Evolutionary conservation across 2,797 vertebrate species (phyloP), one percentile per base, ranked within the genome.

Genomic region (Phylloscopus collybita): DNA sequence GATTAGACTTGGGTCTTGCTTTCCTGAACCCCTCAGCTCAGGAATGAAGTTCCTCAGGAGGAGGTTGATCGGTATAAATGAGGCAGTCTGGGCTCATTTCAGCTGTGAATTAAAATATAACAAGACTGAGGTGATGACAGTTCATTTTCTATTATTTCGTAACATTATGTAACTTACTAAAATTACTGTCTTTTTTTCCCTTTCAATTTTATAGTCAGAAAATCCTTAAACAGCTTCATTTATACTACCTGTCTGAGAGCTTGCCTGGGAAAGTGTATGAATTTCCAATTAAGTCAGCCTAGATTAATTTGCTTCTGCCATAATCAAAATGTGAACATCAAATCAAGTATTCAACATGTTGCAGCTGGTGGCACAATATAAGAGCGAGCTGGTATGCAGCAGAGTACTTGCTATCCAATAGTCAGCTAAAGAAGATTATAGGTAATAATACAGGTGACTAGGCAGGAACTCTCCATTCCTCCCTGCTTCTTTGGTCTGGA

Each of bases 111-210:
- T 94, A 94, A 93, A 88, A 93, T 92, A 87, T 78, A 88, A 86
- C 54, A 78, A 86, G 91, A 78, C 42, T 42, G 72, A 86, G 42
- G 50, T 8, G 11, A 88, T 6, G 80, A 83, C 70, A 91, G 88
- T 75, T 97, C 61, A 74, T 94, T 88, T 96, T 75, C 72, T 83
- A 91, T 89, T 86, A 91, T 89, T 94, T 90, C 71, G 64, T 82
- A 95, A 78, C 73, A 73, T 97, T 94, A 90, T 83, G 42, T 93
- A 91, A 91, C 76, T 75, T 92, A 78, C 83, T 92, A 94, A 94
- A 96, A 94, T 91, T 90, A 90, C 66, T 30, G 32, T 32, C 40
- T 69, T 78, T 72, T 73, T 36, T 9, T 4, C 1, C 2, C 15
- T 13, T 89, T 78, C 36, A 29, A 66, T 90, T 96, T 92, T 81